Base-by-base conservation (phyloP, 2,888 invertebrate genomes). In the Melipona beecheii region DNA sequence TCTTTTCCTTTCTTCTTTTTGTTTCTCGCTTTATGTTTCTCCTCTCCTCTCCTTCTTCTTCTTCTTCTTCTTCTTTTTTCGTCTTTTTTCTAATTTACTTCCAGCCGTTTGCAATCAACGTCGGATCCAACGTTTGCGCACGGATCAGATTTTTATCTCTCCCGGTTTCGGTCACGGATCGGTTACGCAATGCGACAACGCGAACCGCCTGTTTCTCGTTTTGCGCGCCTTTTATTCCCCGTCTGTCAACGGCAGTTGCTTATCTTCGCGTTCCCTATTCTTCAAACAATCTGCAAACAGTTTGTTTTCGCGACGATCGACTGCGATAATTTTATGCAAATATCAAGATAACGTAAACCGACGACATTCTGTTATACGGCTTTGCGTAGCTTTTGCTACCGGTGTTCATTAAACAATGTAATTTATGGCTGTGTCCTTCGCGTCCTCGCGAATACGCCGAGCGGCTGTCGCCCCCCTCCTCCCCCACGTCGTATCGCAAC, bases 241-340 rank as follows among this genome's bases (percentile, higher is more conserved):
- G 66, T 9, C 0, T 66, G 15, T 66, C 19, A 4, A 36, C 2
- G 5, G 36, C 15, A 13, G 21, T 36, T 4, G 0, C 15, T 13
- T n/a, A 21, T 15, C 5, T 11, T 1, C 54, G 5, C 54, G 36
- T 49, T n/a, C 0, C 4, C n/a, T 19, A 17, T 24, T 24, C 24
- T 31, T 62, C 27, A 27, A 27, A n/a, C 58, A 58, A 49, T 58
- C 68, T 13, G 73, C 65, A 82, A 81, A 75, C 71, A 75, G 58
- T 66, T 75, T 70, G 31, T 71, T 65, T 81, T 75, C 52, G 36
- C 75, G 31, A 50, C 24, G 5, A 36, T 27, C 58, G n/a, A 17
- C 6, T n/a, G 13, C 19, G 50, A 56, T 60, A 60, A 69, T 58
- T 56, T 4, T 58, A 1, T 43, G 66, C 31, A 24, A 68, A 43